Base-by-base conservation (phyloP, 2,888 invertebrate genomes). In the Eupsilia transversa region DNA sequence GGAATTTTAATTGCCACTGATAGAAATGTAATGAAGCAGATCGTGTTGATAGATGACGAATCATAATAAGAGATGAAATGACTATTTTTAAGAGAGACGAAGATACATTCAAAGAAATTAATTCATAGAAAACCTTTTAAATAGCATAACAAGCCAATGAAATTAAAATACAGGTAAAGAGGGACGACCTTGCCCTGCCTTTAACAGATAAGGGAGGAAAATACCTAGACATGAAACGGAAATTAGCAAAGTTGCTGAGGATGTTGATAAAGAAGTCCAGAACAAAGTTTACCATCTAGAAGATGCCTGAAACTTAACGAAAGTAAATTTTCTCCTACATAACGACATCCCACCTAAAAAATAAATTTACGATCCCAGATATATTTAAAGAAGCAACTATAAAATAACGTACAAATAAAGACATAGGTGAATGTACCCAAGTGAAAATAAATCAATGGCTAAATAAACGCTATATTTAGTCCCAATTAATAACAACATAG, bases 401-500 rank as follows among this genome's bases (percentile, higher is more conserved):
- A 77, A 87, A 78, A 81, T 78, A 33, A 73, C 59, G 65, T 73
- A 68, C 59, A 77, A 77, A 83, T 81, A 83, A 79, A 82, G 74
- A 71, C 80, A 72, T 72, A 80, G 84, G 86, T 87, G 80, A 87
- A 85, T 65, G 87, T 71, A 77, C 80, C 66, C 68, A 68, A 69
- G 80, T 83, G 71, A 83, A 87, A 86, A 86, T 85, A 86, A 87
- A 86, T 86, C 86, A 85, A 74, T 81, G 70, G 77, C 57, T 77
- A 83, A 87, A 79, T 81, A 79, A 77, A 85, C 61, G 57, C 75
- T 86, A 82, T 85, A 86, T 87, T 86, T 86, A 87, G 82, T 56
- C 54, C 17, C 73, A 83, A 85, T 87, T 86, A 86, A 86, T 87
- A 77, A 80, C 66, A 72, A 68, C 75, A 54, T 71, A 68, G 68